Percentiles rank a stretch among this genome's conserved stretches.
These are phyloP conservation scores for Harpagifer antarcticus DNA, from an alignment of 2,797 vertebrate genomes.

Conservation along the genomic window DNA sequence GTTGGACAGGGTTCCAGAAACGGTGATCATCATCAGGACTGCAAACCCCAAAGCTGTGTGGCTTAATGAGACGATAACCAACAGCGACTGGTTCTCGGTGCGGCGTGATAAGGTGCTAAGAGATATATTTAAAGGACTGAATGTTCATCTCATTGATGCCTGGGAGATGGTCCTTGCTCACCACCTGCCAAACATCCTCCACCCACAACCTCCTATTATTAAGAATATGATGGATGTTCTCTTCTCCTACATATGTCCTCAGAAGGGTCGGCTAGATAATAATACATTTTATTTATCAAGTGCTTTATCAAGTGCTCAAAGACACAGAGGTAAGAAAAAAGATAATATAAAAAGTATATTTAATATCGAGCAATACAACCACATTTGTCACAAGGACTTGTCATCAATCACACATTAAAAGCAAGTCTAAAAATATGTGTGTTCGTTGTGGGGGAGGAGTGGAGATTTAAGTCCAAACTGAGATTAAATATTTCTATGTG, in stretches of 20 bases:
- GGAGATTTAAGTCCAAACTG: not conserved
- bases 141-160: constrained; percentile 90
- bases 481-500: not conserved
- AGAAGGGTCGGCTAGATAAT: not conserved
- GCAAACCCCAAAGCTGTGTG: constrained; percentile 89
- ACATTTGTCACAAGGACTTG: too few relatives aligned
- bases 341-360: too few relatives aligned
- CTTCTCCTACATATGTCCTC: constrained; percentile 90
- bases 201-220: constrained; percentile 89
- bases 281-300: too few relatives aligned
- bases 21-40: constrained; percentile 17
- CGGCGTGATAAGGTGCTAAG: constrained; percentile 89
- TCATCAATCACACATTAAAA: too few relatives aligned
- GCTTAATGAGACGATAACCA: constrained; percentile 87
- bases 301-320: too few relatives aligned
- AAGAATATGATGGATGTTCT: constrained; percentile 92
- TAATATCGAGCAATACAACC: too few relatives aligned
- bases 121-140: constrained; percentile 89
- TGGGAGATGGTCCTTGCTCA: constrained; percentile 96
- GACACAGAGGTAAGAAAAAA: too few relatives aligned
- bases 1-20: too few relatives aligned
- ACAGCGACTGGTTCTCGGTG: constrained; percentile 94
- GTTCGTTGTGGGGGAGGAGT: not conserved
- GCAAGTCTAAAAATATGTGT: not conserved
- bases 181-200: constrained; percentile 89